These are phyloP conservation scores for Erpobdella octoculata DNA, from an alignment of 2,888 invertebrate genomes.

Conservation along the genomic window DNA sequence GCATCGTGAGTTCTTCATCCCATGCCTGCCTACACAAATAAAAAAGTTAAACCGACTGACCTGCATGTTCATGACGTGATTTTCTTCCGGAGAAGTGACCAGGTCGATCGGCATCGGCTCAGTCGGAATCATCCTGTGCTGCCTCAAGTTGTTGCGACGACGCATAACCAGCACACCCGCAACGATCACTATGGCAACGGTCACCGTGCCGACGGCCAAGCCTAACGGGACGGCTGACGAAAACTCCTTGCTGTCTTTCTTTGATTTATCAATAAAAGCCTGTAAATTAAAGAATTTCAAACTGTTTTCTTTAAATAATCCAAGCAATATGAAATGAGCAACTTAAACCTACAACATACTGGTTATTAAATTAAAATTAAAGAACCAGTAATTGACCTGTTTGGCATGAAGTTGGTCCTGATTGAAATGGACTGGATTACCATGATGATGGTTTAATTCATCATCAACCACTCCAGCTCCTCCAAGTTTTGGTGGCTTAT, in stretches of 20 bases:
- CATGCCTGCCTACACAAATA: not conserved
- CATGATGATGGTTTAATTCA: not conserved
- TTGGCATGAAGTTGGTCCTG: not conserved
- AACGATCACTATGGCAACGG: slow-evolving; percentile 38
- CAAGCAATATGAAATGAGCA: too few relatives aligned
- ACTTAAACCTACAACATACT: too few relatives aligned
- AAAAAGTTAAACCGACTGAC: not conserved
- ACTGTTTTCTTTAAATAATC: not conserved
- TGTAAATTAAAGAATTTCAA: not conserved
- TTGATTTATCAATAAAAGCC: slow-evolving; percentile 26
- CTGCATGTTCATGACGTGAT: slow-evolving; percentile 98
- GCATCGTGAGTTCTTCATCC: too few relatives aligned
- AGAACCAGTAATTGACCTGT: not conserved
- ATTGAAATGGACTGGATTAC: not conserved
- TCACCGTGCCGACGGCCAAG: slow-evolving; percentile 35
- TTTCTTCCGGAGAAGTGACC: slow-evolving; percentile 76
- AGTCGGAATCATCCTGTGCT: slow-evolving; percentile 47
- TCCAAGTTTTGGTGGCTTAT: not conserved
- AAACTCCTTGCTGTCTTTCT: slow-evolving; percentile 18
- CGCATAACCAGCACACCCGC: slow-evolving; percentile 44
- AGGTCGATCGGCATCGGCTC: slow-evolving; percentile 76
- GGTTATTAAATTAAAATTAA: too few relatives aligned
- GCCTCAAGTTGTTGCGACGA: slow-evolving; percentile 58
- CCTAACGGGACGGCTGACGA: slow-evolving; percentile 34
- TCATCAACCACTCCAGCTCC: not conserved